Base-by-base conservation (phyloP, 2,888 invertebrate species). In the Melanotus villosus region DNA sequence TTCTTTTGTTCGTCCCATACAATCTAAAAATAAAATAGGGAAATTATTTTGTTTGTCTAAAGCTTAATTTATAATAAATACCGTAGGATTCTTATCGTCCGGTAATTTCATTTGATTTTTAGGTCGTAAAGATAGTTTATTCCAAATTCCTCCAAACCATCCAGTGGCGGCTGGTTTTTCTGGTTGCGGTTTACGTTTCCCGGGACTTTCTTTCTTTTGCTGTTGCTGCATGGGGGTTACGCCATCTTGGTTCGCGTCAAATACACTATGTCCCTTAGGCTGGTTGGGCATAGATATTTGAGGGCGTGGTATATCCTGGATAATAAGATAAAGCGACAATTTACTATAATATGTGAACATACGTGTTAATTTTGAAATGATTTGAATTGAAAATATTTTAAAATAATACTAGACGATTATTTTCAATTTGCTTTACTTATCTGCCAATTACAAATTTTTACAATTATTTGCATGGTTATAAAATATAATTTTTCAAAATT, bases 101-200 rank as follows among this genome's bases (percentile, higher is more conserved):
- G 98, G 97, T 76, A 98, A 87, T 81, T 94, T 96, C 96, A 97
- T 97, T 88, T 97, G 96, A 88, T 96, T 97, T 85, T 94, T 95
- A 45, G 94, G 92, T 76, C 93, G 92, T 60, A 93, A 88, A 16
- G 93, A 89, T 68, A 96, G 87, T 85, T 94, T 94, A 84, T 90
- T 93, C 87, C 94, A 93, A 78, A 96, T 88, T 57, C 95, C 95
- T 71, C 95, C 95, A 80, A 97, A 92, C 94, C 96, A 96, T 64
- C 94, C 92, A 9, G 83, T 81, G 21, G 79, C 80, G 43, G 81
- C 79, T 26, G 66, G 68, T 58, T 73, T 73, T 63, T 69, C 73
- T 52, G 50, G 72, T 18, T 65, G 56, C 14, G 67, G 69, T 56
- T 71, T 75, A 21, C 38, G 45, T 65, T 75, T 76, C 2, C 52